Base-by-base conservation (phyloP, 1,140 invertebrate species). In the Achatina immaculata region DNA sequence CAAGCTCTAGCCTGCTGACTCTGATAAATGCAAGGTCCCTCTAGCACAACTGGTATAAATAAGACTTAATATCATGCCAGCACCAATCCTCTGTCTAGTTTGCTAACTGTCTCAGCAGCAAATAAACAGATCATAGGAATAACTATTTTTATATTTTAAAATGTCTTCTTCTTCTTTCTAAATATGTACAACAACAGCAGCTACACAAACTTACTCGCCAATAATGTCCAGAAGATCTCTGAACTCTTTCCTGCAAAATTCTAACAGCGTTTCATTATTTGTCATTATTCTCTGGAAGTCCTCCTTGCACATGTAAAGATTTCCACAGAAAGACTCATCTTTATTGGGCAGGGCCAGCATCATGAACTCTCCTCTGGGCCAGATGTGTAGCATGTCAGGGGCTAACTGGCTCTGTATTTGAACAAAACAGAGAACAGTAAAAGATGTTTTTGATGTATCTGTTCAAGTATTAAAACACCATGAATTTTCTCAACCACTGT, bases 361-460 rank as follows among this genome's bases (percentile, higher is more conserved):
- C 71, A 73, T 73, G 71, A 73, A 73, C 6, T 73, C 71, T 38
- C 36, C 31, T 28, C 71, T 24, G 3, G 71, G 71, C 71, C 71
- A 73, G 31, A 73, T 51, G 71, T 73, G 71, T 31, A 73, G 71
- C 71, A 73, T 73, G 71, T 34, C 36, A 1, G n/a, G 42, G 2
- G 48, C 71, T 43, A 73, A 48, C n/a, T 73, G 31, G 31, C n/a
- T 6, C 71, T 73, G 71, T 7, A 6, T 2, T 21, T 14, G n/a
- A 7, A 69, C 2, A 38, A 14, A 14, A 34, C 4, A 31, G 14
- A 34, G 31, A 38, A 38, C 16, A 34, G 14, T 66, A 36, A 34
- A 66, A 24, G 48, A 51, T 51, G 11, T 24, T 51, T 11, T 24
- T 51, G 48, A 24, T 11, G 48, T 51, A 24, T 51, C 48, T 51